Conservation (phyloP, 2,113 vertebrate genomes). For the Sialia sialis region DNA sequence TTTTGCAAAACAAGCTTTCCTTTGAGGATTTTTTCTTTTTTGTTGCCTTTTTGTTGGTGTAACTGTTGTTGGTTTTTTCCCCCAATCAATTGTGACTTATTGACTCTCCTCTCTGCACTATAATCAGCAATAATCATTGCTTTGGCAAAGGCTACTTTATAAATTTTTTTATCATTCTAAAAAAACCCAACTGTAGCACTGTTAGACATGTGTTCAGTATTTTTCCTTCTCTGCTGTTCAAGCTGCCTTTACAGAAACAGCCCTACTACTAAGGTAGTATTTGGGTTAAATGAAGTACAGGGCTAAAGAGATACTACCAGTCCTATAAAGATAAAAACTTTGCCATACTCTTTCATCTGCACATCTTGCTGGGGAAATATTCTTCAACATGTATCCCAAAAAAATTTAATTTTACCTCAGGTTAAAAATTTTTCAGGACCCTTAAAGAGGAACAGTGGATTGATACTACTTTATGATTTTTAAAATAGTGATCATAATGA, state of each 20-base stretch:
- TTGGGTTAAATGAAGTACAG: neutral
- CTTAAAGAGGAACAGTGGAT: neutral
- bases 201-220: neutral
- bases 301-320: neutral
- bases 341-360: neutral
- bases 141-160: neutral
- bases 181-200: neutral
- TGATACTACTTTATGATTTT: neutral
- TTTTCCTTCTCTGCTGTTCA: neutral
- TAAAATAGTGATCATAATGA: neutral
- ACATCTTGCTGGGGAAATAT: neutral
- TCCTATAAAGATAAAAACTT: neutral
- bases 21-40: neutral
- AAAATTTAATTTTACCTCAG: neutral
- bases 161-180: neutral
- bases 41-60: too few relatives aligned
- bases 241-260: neutral
- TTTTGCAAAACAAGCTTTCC: neutral
- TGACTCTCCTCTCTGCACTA: neutral
- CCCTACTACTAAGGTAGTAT: neutral
- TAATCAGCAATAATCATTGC: neutral
- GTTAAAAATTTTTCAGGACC: neutral
- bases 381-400: neutral
- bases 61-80: too few relatives aligned
- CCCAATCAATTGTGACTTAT: neutral